Base-by-base conservation (phyloP, 2,888 invertebrate genomes). In the Drosophila quasianomalipes region DNA sequence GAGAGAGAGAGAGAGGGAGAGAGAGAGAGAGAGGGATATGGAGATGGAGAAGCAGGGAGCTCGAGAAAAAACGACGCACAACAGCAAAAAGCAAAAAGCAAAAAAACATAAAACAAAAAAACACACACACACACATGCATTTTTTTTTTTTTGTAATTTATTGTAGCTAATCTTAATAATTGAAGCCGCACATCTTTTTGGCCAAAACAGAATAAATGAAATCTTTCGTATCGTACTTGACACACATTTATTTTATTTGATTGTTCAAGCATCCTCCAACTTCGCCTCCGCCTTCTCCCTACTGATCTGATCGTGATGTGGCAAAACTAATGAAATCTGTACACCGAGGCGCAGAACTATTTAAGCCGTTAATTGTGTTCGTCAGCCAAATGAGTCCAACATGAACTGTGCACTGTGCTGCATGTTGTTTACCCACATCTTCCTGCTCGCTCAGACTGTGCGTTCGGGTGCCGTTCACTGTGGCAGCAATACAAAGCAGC, bases 81-180 rank as follows among this genome's bases (percentile, higher is more conserved):
- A 44, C 58, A 54, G 7, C 49, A 30, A n/a, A n/a, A n/a, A 26
- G 37, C 28, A 16, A 49, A 19, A 52, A 30, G 37, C n/a, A 59
- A 16, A 63, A 41, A 53, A 53, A 62, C 37, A 59, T 31, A 28
- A 33, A 30, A n/a, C 19, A n/a, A 47, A 22, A 44, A 22, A 14
- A 52, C 4, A 52, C 52, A 51, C 30, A 6, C 28, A 52, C 30
- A 31, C 12, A 31, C 9, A 47, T 26, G 16, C 47, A 47, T 16
- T 28, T 79, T 70, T 80, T 84, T 84, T 84, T 85, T 89, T 89
- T 78, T 86, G 71, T 82, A 82, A 85, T 86, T 85, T 85, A 86
- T 89, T 85, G 53, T 76, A 79, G 67, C 67, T 73, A 61, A 80
- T 78, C 47, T 69, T 81, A 61, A 74, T 31, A 44, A 63, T 71